These are phyloP conservation scores for Propithecus coquereli DNA, from an alignment of 2,113 vertebrate species.

Conservation along the genomic window DNA sequence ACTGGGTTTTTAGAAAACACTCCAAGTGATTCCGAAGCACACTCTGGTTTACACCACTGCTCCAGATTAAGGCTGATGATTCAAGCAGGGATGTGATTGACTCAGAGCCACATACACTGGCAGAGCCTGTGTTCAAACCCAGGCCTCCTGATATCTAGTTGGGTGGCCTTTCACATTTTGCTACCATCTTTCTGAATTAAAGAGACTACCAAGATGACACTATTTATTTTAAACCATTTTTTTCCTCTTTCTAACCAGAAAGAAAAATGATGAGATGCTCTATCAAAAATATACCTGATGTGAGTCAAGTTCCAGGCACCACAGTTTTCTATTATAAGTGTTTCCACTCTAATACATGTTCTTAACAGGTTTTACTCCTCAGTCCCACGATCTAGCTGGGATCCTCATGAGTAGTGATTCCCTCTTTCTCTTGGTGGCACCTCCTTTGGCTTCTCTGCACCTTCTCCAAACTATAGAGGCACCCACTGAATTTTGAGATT, in stretches of 20 bases:
- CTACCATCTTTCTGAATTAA: neutral
- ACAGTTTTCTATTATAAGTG: neutral
- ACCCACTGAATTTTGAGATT: neutral
- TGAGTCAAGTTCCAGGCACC: neutral
- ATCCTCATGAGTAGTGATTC: neutral
- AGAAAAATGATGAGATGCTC: neutral
- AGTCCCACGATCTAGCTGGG: neutral
- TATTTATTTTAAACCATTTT: slow-evolving; percentile 11
- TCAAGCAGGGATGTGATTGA: neutral
- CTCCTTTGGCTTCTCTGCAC: neutral
- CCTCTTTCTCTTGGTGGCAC: neutral
- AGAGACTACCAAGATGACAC: neutral
- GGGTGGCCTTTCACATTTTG: neutral
- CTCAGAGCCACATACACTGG: neutral
- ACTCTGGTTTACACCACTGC: neutral
- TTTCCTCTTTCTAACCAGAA: neutral
- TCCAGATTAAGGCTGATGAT: neutral
- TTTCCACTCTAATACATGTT: neutral
- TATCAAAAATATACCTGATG: neutral
- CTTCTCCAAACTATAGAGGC: neutral
- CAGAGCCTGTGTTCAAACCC: neutral
- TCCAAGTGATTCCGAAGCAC: neutral
- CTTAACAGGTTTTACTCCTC: neutral
- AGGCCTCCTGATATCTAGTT: neutral
- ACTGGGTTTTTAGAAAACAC: neutral